Conservation (phyloP, 2,113 vertebrate species). For the Mobula hypostoma region DNA sequence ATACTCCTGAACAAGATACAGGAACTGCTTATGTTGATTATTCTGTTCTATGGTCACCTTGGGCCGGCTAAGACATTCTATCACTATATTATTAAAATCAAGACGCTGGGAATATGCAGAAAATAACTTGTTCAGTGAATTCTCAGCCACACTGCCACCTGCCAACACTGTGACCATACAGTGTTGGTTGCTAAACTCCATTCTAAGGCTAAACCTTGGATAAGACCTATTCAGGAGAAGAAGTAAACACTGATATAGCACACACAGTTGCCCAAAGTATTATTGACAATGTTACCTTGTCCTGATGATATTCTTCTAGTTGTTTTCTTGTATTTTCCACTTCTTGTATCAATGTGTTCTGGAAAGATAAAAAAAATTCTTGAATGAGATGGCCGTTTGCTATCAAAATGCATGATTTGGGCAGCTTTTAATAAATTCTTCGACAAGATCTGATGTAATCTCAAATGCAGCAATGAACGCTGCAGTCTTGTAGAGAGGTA, state of each 20-base stretch:
- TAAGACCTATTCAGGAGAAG: not conserved
- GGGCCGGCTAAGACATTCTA: too few relatives aligned
- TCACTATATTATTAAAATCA: not conserved
- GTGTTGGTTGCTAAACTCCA: not conserved
- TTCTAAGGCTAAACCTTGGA: not conserved
- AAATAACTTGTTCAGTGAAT: not conserved
- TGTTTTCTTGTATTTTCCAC: conserved; percentile 89
- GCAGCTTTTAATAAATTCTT: not conserved
- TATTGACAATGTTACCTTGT: conserved; percentile 61
- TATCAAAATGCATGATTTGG: not conserved
- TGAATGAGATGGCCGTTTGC: not conserved
- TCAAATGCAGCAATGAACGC: not conserved
- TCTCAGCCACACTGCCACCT: not conserved
- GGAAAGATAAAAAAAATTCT: not conserved
- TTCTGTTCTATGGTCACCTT: too few relatives aligned
- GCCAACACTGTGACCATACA: not conserved
- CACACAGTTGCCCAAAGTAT: not conserved
- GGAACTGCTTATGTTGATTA: not conserved
- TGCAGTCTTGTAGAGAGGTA: not conserved
- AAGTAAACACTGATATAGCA: not conserved
- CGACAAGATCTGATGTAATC: not conserved
- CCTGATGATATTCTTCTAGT: conserved; percentile 83
- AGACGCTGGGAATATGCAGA: not conserved
- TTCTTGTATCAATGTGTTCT: conserved; percentile 89
- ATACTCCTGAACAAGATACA: not conserved